Evolutionary conservation across 2,888 invertebrate species (phyloP), one percentile per base, ranked within the genome.

Genomic region (Limnephilus rhombicus): DNA sequence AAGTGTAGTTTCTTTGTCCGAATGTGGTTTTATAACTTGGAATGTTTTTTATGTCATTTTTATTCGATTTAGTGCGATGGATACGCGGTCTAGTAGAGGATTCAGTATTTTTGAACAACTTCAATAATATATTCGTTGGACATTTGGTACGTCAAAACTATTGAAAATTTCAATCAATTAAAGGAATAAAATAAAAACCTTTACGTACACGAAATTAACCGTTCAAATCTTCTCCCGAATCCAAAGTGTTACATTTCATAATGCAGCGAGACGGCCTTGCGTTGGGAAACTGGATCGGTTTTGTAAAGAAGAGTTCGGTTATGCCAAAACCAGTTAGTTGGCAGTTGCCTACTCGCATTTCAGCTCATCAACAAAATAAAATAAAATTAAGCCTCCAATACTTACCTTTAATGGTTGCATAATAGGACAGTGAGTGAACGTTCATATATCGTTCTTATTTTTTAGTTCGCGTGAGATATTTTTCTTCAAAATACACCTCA

Each of bases 221-320:
- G 68, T 68, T 18, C 5, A 24, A n/a, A 24, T 18, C 7, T n/a
- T 68, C 24, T 68, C 68, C 86, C 45, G 86, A 34, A 80, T 37
- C 68, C 34, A 24, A 89, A 89, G 88, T 89, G 80, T 89, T 89
- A 80, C 37, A 24, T 89, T 68, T 24, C 29, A 45, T 86, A 45
- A 86, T n/a, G 29, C n/a, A 45, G 3, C n/a, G 24, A 34, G 18
- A 87, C 49, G 49, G 49, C 87, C 87, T 87, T 87, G 68, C 41
- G 80, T 88, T 88, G 80, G 31, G 88, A 89, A 89, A 89, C 88
- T 89, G 80, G 68, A 89, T 89, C 88, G 80, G n/a, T 89, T 49
- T 29, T 89, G 80, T 80, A 37, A 80, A 37, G 88, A 41, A 89
- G 88, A 86, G 9, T 37, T 83, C 53, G 87, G 45, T 53, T 49